Evolutionary conservation across 2,797 vertebrate species (phyloP).

Genomic region (Trichosurus vulpecula): DNA sequence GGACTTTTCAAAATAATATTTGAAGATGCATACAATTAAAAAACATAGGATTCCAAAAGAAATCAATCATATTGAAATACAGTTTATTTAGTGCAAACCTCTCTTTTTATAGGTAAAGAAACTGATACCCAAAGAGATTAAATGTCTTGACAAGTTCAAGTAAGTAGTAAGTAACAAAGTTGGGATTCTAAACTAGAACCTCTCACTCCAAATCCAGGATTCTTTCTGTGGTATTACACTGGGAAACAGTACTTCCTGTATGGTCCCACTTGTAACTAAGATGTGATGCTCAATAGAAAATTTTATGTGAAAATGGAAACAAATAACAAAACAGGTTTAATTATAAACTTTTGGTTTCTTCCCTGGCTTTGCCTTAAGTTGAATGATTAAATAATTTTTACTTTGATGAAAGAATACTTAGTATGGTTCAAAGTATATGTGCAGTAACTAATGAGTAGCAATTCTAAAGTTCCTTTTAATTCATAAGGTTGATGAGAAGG

Average conservation of each 20-base stretch:
- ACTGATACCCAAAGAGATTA: background rate
- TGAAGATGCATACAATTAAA: too few species aligned
- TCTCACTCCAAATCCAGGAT: background rate
- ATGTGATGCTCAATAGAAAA: background rate
- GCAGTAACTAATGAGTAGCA: conserved; percentile 70
- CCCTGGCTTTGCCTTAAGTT: background rate
- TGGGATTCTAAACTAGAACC: background rate
- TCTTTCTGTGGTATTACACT: background rate
- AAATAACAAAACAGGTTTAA: background rate
- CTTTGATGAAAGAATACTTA: background rate
- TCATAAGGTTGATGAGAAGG: conserved; percentile 72
- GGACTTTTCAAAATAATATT: too few species aligned
- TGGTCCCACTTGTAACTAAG: background rate
- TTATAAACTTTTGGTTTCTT: background rate
- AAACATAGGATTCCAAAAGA: too few species aligned
- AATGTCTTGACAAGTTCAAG: background rate
- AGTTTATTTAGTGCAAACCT: background rate
- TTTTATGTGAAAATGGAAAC: background rate
- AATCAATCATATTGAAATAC: too few species aligned
- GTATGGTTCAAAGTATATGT: background rate
- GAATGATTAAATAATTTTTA: background rate
- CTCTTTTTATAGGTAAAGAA: background rate
- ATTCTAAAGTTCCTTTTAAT: conserved; percentile 78
- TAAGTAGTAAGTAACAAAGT: background rate
- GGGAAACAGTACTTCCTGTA: background rate